phyloP scores from a whole-genome alignment of 1,140 invertebrate genomes.

The Aphelenchoides besseyi region DNA sequence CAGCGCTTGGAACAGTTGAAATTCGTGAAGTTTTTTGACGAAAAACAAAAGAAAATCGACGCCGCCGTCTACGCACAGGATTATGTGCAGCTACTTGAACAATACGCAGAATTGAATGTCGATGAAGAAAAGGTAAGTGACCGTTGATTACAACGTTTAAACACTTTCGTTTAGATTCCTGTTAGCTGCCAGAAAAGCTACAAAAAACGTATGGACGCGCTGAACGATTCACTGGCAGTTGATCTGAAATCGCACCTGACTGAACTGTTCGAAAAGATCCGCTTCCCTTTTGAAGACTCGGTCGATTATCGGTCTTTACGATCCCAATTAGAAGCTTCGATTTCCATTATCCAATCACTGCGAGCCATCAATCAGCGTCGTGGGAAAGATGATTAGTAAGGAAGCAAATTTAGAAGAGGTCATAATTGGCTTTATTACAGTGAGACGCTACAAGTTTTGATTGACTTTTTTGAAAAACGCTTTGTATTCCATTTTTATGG shows the following conservation, averaged over 20 bases:
- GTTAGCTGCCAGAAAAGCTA: neutral
- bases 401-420: neutral
- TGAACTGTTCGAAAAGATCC: slow-evolving; percentile 10
- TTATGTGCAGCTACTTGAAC: neutral
- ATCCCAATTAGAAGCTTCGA: neutral
- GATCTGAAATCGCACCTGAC: neutral
- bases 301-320: slow-evolving; percentile 14
- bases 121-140: slow-evolving; percentile 1
- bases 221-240: slow-evolving; percentile 1
- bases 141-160: neutral
- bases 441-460: slow-evolving; percentile 3
- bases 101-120: neutral
- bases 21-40: neutral
- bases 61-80: neutral
- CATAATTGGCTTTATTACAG: neutral
- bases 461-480: slow-evolving; percentile 19
- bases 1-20: neutral
- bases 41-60: neutral
- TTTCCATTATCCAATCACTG: neutral
- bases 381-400: slow-evolving; percentile 5
- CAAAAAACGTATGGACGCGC: neutral
- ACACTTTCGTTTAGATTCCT: neutral
- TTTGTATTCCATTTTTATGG: slow-evolving; percentile 49
- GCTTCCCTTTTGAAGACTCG: slow-evolving; percentile 26
- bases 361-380: neutral